A percentile compares a stretch with the other conserved stretches of the same genome.
phyloP scores from a whole-genome alignment of 2,113 vertebrate genomes.

The Sisor rabdophorus region DNA sequence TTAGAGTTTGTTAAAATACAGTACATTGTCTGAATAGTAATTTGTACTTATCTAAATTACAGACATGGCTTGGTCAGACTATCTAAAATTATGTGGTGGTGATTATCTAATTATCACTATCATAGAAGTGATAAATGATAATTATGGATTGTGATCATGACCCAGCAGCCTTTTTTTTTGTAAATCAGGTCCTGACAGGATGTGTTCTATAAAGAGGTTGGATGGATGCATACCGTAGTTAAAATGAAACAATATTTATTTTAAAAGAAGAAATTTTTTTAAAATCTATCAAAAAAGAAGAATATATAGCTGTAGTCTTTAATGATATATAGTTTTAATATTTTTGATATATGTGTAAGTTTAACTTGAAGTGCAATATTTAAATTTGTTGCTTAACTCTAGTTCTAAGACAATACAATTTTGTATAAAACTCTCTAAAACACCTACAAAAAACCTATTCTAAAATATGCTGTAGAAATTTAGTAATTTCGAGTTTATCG shows the following conservation, averaged over 20 bases:
- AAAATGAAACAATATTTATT: background rate
- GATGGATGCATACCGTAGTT: background rate
- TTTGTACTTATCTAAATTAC: conserved; percentile 22
- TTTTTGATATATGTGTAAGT: no score
- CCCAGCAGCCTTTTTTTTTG: background rate
- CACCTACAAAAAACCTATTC: no score
- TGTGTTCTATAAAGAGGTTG: background rate
- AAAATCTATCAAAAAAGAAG: no score
- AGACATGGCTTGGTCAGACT: background rate
- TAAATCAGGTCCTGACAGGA: background rate
- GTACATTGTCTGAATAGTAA: conserved; percentile 21
- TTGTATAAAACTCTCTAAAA: no score
- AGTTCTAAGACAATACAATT: no score
- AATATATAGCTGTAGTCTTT: background rate
- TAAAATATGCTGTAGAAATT: no score
- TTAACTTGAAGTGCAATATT: no score
- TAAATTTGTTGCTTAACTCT: no score
- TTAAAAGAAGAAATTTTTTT: no score
- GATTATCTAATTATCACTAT: conserved; percentile 29
- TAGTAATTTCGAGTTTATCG: no score
- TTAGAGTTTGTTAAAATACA: conserved; percentile 17
- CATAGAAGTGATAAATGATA: conserved; percentile 27
- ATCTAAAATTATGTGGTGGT: conserved; percentile 25
- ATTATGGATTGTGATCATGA: conserved; percentile 16
- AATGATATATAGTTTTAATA: background rate